phyloP scores from a whole-genome alignment of 2,113 vertebrate species.

The Nycticebus coucang region DNA sequence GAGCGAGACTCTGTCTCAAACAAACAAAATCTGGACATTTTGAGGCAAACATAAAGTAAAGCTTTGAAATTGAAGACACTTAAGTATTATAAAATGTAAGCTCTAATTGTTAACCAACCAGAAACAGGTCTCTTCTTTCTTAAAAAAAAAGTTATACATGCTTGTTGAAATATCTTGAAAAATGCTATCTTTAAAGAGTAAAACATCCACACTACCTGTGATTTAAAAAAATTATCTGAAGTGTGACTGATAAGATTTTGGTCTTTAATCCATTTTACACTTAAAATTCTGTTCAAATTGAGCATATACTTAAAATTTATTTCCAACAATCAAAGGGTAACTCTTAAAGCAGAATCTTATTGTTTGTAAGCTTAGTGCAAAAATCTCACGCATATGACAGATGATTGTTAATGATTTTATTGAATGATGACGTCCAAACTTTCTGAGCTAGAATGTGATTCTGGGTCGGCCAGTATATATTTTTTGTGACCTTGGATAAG shows the following conservation, averaged over 20 bases:
- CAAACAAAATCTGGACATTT: neutral
- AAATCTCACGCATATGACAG: neutral
- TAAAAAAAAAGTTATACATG: neutral
- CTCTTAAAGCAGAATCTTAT: neutral
- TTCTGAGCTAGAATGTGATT: conserved; percentile 10
- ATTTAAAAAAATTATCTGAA: conserved; percentile 10
- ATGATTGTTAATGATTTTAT: neutral
- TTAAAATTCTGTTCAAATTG: too few relatives aligned
- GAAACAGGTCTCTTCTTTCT: neutral
- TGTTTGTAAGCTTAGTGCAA: neutral
- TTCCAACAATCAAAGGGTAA: neutral
- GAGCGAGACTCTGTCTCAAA: too few relatives aligned
- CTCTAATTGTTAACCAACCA: neutral
- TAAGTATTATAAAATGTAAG: conserved; percentile 27
- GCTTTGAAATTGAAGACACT: conserved; percentile 37
- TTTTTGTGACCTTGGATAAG: conserved; percentile 25
- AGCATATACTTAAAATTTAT: conserved; percentile 35
- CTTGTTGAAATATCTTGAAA: conserved; percentile 16
- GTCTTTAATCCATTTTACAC: neutral
- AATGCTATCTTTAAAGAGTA: neutral
- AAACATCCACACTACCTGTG: neutral
- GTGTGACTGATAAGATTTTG: neutral
- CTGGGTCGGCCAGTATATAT: neutral
- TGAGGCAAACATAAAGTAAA: conserved; percentile 53
- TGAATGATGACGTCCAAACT: neutral